A percentile compares a stretch with the other conserved stretches of the same genome.
phyloP scores from a whole-genome alignment of 2,888 invertebrate genomes.

The Cancer borealis region DNA sequence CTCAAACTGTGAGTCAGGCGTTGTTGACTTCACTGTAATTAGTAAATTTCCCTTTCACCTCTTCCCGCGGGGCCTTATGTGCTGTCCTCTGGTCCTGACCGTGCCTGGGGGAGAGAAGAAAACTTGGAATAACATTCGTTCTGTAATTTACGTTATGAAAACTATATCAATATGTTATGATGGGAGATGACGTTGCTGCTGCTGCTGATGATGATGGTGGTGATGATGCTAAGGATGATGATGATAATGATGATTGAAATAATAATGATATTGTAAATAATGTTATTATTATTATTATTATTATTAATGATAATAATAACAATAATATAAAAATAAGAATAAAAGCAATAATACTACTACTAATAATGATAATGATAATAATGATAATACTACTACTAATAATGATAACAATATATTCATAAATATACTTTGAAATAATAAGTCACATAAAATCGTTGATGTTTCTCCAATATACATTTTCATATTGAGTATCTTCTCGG shows the following conservation, averaged over 20 bases:
- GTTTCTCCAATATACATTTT: background rate
- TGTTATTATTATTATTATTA: too few species aligned
- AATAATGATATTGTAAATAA: too few species aligned
- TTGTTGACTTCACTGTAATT: background rate
- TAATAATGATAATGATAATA: too few species aligned
- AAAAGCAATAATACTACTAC: background rate
- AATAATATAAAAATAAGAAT: background rate
- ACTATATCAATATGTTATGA: background rate
- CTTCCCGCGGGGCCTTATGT: background rate
- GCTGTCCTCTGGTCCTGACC: background rate
- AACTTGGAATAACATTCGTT: background rate
- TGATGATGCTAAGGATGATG: background rate
- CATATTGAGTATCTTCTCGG: background rate
- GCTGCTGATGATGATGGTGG: background rate
- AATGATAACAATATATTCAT: background rate
- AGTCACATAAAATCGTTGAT: background rate
- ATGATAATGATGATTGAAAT: background rate
- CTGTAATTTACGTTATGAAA: background rate
- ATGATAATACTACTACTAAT: background rate
- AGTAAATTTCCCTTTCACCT: background rate
- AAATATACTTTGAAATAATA: background rate
- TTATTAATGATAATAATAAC: background rate
- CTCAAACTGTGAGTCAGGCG: background rate
- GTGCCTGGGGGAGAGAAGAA: background rate
- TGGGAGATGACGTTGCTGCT: background rate